Evolutionary conservation across 35 echinoderm and acorn worm species (phyloP).

Genomic region (Chiridota heheva): DNA sequence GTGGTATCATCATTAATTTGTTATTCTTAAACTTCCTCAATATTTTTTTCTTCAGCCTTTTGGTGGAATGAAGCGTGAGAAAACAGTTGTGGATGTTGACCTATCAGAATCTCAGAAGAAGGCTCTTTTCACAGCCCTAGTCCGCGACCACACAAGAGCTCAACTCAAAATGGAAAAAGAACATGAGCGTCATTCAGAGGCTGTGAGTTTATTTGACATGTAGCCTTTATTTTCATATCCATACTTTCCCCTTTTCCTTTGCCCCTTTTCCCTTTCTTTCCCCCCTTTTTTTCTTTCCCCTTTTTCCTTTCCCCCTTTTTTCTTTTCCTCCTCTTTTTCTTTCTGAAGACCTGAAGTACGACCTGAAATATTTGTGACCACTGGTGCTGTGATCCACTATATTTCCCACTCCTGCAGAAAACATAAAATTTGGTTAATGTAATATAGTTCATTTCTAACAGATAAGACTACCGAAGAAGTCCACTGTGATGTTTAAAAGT

Average conservation of each 20-base stretch:
- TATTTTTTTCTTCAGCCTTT: slow-evolving; percentile 34
- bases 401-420: too few relatives aligned
- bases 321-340: background rate
- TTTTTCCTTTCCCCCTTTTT: background rate
- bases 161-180: slow-evolving; percentile 72
- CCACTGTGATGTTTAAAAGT: too few relatives aligned
- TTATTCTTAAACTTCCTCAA: too few relatives aligned
- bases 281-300: background rate
- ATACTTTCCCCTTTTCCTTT: background rate
- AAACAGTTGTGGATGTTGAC: slow-evolving; percentile 85
- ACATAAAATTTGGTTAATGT: too few relatives aligned
- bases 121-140: slow-evolving; percentile 51
- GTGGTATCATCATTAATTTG: too few relatives aligned
- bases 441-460: too few relatives aligned
- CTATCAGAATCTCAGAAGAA: slow-evolving; percentile 86
- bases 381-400: background rate
- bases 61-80: slow-evolving; percentile 79
- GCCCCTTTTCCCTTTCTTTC: background rate
- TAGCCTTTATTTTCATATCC: background rate
- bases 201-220: slow-evolving; percentile 32
- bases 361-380: background rate
- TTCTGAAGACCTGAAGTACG: background rate
- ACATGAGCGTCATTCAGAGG: slow-evolving; percentile 52
- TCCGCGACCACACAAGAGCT: slow-evolving; percentile 60
- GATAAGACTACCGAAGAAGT: too few relatives aligned